Conservation (phyloP, 2,797 vertebrate species). For the Furcifer pardalis region DNA sequence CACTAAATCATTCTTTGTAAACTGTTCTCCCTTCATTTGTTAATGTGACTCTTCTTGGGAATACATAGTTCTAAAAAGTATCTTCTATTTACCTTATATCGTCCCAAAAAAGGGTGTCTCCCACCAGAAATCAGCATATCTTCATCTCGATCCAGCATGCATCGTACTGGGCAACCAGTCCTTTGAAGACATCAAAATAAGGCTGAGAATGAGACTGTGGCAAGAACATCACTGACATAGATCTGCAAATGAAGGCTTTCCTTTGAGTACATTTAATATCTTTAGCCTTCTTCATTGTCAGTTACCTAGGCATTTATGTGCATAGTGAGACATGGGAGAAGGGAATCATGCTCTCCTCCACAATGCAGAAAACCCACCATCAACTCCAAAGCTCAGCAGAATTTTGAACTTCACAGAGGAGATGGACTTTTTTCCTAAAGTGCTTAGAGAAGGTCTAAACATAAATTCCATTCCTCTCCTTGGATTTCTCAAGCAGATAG, state of each 20-base stretch:
- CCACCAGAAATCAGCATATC: conserved; percentile 95
- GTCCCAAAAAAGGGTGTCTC: conserved; percentile 90
- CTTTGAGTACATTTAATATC: not conserved
- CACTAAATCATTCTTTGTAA: not conserved
- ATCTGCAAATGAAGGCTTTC: not conserved
- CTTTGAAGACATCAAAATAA: conserved; percentile 66
- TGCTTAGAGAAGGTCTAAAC: not conserved
- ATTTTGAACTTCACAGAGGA: not conserved
- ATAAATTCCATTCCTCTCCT: not conserved
- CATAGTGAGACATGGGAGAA: not conserved
- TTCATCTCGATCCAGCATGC: conserved; percentile 94
- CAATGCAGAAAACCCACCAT: not conserved
- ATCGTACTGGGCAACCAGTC: conserved; percentile 85
- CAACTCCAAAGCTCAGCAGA: not conserved
- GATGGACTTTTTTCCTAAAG: not conserved
- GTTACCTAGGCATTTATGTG: not conserved
- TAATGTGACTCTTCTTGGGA: not conserved
- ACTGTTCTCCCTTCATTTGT: not conserved
- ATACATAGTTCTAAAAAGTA: not conserved
- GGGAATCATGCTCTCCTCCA: not conserved
- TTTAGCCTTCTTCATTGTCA: too few species aligned
- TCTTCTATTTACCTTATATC: conserved; percentile 84
- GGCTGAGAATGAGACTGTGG: not conserved
- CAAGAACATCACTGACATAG: not conserved
- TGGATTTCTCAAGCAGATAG: not conserved